Evolutionary conservation across 2,797 vertebrate genomes (phyloP).

Genomic region (Lagocephalus sceleratus): DNA sequence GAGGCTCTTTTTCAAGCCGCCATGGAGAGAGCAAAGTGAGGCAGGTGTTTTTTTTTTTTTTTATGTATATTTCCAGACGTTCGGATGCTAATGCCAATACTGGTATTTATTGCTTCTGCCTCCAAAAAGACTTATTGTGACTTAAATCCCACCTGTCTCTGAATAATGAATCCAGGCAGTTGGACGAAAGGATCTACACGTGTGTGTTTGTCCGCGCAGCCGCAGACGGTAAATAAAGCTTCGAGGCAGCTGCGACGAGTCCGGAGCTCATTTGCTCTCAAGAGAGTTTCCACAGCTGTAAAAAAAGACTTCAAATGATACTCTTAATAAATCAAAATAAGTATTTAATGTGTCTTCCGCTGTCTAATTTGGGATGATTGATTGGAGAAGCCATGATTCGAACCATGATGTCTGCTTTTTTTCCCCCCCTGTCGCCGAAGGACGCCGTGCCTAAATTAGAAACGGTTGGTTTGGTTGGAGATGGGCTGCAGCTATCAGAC

Average conservation of each 20-base stretch:
- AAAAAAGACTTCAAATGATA: constrained; percentile 20
- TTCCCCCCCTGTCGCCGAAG: too few species aligned
- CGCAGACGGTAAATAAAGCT: constrained; percentile 31
- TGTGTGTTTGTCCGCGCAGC: constrained; percentile 2
- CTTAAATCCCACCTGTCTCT: constrained; percentile 13
- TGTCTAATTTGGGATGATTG: constrained; percentile 1
- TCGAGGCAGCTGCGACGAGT: constrained; percentile 31
- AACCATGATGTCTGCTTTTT: too few species aligned
- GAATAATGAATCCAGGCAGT: constrained; percentile 3
- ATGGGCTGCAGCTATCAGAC: not conserved
- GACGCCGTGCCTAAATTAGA: not conserved
- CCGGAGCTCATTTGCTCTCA: constrained; percentile 42
- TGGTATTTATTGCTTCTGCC: constrained; percentile 34
- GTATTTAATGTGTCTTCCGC: constrained; percentile 7
- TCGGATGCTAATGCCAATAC: constrained; percentile 33
- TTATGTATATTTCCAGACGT: constrained; percentile 49
- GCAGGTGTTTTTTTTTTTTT: constrained; percentile 39
- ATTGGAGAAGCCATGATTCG: not conserved
- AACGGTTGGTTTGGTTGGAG: not conserved
- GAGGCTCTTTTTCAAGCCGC: constrained; percentile 32
- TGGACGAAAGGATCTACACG: not conserved
- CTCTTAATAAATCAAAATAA: constrained; percentile 5
- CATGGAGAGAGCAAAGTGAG: constrained; percentile 5
- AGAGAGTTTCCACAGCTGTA: constrained; percentile 29
- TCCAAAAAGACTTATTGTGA: constrained; percentile 37